phyloP scores from a whole-genome alignment of 2,888 invertebrate genomes.

The Galerucella calmariensis region DNA sequence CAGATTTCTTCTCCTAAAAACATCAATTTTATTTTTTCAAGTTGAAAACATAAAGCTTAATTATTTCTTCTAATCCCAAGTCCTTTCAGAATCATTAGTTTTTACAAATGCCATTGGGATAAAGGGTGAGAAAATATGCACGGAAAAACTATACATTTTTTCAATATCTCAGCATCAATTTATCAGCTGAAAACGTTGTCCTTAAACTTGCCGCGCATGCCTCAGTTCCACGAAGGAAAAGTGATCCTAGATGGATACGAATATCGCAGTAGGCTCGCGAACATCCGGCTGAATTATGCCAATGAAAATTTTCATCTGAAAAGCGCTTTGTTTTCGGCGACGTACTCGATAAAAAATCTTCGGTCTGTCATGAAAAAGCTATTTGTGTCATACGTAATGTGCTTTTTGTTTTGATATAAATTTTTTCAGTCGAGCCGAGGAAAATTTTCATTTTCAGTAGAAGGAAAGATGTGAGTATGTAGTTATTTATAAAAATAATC shows the following conservation, averaged over 20 bases:
- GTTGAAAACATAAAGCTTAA: no score
- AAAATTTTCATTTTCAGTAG: neutral
- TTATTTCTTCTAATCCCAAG: neutral
- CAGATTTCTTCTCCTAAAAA: no score
- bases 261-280: constrained; percentile 20
- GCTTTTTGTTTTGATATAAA: neutral
- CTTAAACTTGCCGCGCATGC: constrained; percentile 6
- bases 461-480: constrained; percentile 6
- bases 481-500: neutral
- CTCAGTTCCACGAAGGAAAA: constrained; percentile 11
- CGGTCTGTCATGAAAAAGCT: neutral
- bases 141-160: neutral
- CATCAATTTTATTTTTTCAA: no score
- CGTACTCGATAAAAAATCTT: neutral
- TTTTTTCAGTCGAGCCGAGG: neutral
- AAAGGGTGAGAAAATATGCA: neutral
- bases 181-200: neutral
- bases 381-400: neutral
- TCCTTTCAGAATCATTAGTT: neutral
- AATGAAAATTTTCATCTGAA: constrained; percentile 7
- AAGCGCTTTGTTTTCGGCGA: neutral
- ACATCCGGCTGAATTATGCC: constrained; percentile 17
- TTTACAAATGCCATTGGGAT: neutral
- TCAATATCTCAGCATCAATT: constrained; percentile 6
- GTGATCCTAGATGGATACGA: constrained; percentile 17